These are phyloP conservation scores for Mercenaria mercenaria DNA, from an alignment of 1,140 invertebrate species.

Conservation along the genomic window DNA sequence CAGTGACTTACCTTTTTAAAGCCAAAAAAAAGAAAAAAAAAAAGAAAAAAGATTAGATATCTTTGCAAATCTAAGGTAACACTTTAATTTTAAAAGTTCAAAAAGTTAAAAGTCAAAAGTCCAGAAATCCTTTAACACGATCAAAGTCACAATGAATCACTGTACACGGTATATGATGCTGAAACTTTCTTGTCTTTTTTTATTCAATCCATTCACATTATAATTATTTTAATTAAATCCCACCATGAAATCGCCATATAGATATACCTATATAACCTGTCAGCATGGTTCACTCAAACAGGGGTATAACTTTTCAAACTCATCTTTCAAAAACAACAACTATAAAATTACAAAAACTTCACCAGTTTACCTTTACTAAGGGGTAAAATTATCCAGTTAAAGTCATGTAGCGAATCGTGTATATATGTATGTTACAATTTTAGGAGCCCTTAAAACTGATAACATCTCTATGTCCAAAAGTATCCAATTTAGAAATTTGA, in stretches of 20 bases:
- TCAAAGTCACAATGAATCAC: too few relatives aligned
- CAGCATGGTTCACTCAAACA: too few relatives aligned
- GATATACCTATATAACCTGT: too few relatives aligned
- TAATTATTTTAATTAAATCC: neutral
- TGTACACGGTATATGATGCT: neutral
- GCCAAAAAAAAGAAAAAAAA: too few relatives aligned
- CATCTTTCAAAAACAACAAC: neutral
- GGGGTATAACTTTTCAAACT: neutral
- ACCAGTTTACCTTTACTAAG: neutral
- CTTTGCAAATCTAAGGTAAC: neutral
- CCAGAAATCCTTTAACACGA: neutral
- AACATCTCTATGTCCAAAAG: conserved; percentile 6
- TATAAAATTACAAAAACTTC: neutral
- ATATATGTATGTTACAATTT: neutral
- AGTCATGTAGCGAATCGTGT: neutral
- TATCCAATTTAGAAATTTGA: too few relatives aligned
- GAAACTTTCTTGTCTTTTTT: neutral
- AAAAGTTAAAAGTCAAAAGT: neutral
- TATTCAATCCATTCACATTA: neutral
- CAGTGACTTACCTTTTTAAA: too few relatives aligned
- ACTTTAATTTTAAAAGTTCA: conserved; percentile 3
- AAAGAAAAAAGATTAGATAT: too few relatives aligned
- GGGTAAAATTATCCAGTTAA: conserved; percentile 3
- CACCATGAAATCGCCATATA: neutral
- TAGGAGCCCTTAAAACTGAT: neutral